Evolutionary conservation across 2,113 vertebrate genomes (phyloP).

Genomic region (Podarcis muralis): DNA sequence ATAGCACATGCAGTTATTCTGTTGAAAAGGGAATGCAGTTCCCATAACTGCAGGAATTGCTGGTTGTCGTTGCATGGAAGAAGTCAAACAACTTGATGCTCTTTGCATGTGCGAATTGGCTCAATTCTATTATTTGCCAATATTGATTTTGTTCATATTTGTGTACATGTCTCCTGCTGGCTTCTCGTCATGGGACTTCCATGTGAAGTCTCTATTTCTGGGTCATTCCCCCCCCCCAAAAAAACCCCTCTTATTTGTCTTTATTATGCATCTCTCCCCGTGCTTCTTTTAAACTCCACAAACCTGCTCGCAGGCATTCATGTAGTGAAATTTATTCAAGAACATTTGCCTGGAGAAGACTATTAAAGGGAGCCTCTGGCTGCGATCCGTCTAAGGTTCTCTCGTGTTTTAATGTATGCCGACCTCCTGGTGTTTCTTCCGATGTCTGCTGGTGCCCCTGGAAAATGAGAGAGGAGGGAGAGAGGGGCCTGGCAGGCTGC

Average conservation of each 20-base stretch:
- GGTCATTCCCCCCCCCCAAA: background rate
- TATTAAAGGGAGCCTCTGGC: slow-evolving; percentile 33
- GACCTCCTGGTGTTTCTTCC: slow-evolving; percentile 42
- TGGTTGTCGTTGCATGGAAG: background rate
- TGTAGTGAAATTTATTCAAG: slow-evolving; percentile 40
- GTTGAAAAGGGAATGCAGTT: background rate
- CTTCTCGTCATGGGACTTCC: background rate
- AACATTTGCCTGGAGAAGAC: slow-evolving; percentile 44
- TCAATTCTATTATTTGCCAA: background rate
- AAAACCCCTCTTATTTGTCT: background rate
- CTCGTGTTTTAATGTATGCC: slow-evolving; percentile 39
- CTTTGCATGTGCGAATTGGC: background rate
- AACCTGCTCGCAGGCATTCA: background rate
- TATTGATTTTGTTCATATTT: slow-evolving; percentile 18
- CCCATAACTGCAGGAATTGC: background rate
- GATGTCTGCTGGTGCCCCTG: slow-evolving; percentile 31
- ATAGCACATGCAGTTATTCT: no score
- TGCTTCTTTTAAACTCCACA: background rate
- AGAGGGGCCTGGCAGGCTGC: slow-evolving; percentile 3
- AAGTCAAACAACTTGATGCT: background rate
- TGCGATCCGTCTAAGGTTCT: slow-evolving; percentile 10
- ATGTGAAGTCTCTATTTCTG: background rate
- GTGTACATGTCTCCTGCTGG: background rate
- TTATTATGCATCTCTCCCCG: slow-evolving; percentile 29
- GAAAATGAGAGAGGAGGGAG: slow-evolving; percentile 4